Conservation (phyloP, 2,113 vertebrate species). For the Euleptes europaea region DNA sequence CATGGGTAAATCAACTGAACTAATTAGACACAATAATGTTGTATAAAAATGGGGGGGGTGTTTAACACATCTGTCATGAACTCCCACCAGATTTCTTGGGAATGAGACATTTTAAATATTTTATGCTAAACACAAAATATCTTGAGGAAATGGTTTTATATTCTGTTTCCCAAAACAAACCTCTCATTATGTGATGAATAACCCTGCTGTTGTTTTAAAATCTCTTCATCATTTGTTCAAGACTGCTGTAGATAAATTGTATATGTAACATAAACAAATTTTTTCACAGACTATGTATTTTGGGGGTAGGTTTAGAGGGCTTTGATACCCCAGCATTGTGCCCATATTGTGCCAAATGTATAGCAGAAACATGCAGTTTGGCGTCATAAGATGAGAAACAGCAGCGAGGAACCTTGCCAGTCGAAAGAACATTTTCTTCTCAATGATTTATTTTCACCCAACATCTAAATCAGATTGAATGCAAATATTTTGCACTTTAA, state of each 20-base stretch:
- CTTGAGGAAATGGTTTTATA: constrained; percentile 75
- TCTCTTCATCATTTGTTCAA: constrained; percentile 30
- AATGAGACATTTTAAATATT: constrained; percentile 81
- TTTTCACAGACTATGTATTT: neutral
- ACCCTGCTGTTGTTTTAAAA: constrained; percentile 47
- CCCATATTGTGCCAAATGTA: constrained; percentile 27
- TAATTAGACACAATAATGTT: constrained; percentile 76
- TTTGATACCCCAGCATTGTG: neutral
- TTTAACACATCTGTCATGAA: constrained; percentile 75
- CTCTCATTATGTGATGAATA: constrained; percentile 57
- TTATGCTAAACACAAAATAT: constrained; percentile 77
- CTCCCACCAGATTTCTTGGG: constrained; percentile 79
- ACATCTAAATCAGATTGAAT: constrained; percentile 52
- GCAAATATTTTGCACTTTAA: constrained; percentile 48
- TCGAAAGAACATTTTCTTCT: neutral
- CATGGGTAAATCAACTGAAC: constrained; percentile 71
- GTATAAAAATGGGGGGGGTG: constrained; percentile 38
- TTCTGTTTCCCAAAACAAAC: constrained; percentile 74
- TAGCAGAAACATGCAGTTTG: constrained; percentile 12
- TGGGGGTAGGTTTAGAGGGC: neutral
- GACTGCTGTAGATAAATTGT: constrained; percentile 16
- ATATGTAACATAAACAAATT: neutral
- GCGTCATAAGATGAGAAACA: constrained; percentile 10
- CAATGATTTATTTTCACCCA: constrained; percentile 44
- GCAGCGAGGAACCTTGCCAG: constrained; percentile 1